Base-by-base conservation (phyloP, 2,888 invertebrate species). In the Pheosia tremula region DNA sequence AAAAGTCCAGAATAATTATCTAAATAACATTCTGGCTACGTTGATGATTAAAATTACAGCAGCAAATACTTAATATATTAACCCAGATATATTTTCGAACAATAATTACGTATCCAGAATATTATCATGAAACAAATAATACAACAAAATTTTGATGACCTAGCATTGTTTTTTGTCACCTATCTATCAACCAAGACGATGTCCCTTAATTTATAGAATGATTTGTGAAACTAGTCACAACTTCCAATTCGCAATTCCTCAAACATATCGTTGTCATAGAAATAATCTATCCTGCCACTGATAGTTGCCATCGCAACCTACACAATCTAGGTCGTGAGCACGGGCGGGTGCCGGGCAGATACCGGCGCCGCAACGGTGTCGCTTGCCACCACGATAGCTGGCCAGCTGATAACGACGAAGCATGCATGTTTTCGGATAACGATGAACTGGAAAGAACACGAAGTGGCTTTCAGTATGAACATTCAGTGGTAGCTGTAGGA, bases 331-430 rank as follows among this genome's bases (percentile, higher is more conserved):
- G 72, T 71, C 68, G 67, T 60, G 55, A 57, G 56, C 43, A 59
- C 56, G 57, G 61, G 57, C 24, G 24, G 24, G 24, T 24, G 24
- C 24, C 43, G 57, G 58, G 58, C 62, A 52, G 71, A 69, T 67
- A 75, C 75, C 67, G 63, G 66, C 60, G 62, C 63, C 62, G 62
- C 59, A 63, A 62, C 71, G 64, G 71, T 67, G 37, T 24, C 62
- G 66, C 59, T 64, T 52, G 61, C 68, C 66, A 58, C 64, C 67
- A 67, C 67, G 75, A 73, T 73, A 74, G 61, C 45, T 58, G 37
- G 47, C 56, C 56, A 61, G 50, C 61, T 60, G 73, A 75, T 75
- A 74, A 75, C 64, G 41, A 64, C 41, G 52, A 55, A 56, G 11
- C 62, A 62, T n/a, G 43, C 54, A 41, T 56, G 39, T 53, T 53